These are phyloP conservation scores for Aramus guarauna DNA, from an alignment of 2,113 vertebrate species.

Conservation along the genomic window DNA sequence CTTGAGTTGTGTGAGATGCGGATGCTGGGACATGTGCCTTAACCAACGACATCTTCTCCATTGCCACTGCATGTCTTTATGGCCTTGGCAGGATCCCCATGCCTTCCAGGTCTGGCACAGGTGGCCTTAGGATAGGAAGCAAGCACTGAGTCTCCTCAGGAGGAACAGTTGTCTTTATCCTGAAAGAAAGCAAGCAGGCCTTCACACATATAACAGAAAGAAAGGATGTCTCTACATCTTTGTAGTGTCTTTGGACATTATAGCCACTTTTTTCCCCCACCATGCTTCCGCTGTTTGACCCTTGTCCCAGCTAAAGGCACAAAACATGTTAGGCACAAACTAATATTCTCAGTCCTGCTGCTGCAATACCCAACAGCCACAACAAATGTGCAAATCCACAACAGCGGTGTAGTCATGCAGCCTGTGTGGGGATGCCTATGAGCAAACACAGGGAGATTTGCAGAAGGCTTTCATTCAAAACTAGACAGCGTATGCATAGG, in stretches of 20 bases:
- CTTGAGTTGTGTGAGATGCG: background rate
- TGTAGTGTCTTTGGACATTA: background rate
- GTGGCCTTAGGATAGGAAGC: background rate
- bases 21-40: background rate
- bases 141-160: background rate
- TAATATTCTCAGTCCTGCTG: background rate
- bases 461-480: background rate
- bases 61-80: background rate
- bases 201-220: background rate
- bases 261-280: background rate
- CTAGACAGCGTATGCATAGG: background rate
- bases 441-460: background rate
- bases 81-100: background rate
- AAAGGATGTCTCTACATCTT: background rate
- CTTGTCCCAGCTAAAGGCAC: background rate
- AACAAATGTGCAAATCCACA: background rate
- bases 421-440: rapidly evolving
- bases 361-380: background rate
- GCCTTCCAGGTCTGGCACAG: background rate
- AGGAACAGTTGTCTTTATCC: background rate
- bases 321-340: background rate
- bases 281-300: background rate
- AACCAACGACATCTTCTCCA: background rate
- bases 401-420: background rate
- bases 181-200: background rate